Base-by-base conservation (phyloP, 2,113 vertebrate genomes). In the Charina bottae region DNA sequence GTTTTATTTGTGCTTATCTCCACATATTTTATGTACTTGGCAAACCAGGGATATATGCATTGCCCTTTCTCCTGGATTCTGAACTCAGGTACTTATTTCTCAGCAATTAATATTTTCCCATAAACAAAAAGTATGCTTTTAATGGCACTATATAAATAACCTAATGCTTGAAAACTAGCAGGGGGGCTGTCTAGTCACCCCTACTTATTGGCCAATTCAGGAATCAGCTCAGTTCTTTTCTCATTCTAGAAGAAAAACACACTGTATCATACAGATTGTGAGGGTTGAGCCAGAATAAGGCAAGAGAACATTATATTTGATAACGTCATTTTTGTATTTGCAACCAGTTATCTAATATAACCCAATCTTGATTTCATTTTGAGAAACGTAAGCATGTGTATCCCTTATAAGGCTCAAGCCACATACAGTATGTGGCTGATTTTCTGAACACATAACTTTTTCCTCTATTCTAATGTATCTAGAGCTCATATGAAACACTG, bases 81-180 rank as follows among this genome's bases (percentile, higher is more conserved):
- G 78, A 89, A 89, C 28, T 92, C 86, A 59, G 86, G 68, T 24
- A 60, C 60, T 92, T 62, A 84, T 62, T 92, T 62, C 7, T 86
- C 96, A 95, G 95, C 96, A 97, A 94, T 93, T 56, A 91, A 89
- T 89, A 90, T 1, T 0, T 90, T 91, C 68, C 93, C 89, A 60
- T 83, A 89, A 55, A 15, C 21, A n/a, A 92, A 84, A 93, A 92
- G 83, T 42, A 84, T 83, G 64, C 49, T 87, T 95, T 91, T 1
- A 0, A 92, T 93, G 89, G 89, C n/a, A 95, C 60, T 89, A 0
- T 92, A 93, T 89, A 95, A 90, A 90, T 93, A 91, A 93, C 59
- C 90, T 49, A 92, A 88, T 90, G 95, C 93, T 97, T 94, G 90
- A 95, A 92, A 54, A 78, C 88, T 68, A 68, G 46, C 37, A 3